Evolutionary conservation across 2,113 vertebrate species (phyloP).

Genomic region (Cichladusa arquata): DNA sequence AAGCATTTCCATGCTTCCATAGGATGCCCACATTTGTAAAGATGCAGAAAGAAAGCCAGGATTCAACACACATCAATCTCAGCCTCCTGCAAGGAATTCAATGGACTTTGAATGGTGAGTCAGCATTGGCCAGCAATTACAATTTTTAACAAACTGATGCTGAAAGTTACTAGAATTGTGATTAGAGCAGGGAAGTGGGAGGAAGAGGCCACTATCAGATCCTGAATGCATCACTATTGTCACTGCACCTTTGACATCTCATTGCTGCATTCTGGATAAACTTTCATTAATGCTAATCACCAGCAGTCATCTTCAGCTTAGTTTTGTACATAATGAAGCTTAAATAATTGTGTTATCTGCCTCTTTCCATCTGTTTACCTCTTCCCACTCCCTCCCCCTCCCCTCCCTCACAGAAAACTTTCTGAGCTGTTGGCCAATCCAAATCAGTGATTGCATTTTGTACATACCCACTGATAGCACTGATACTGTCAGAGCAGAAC

Average conservation of each 20-base stretch:
- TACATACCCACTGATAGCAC: fast-evolving
- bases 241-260: not conserved
- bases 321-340: not conserved
- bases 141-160: not conserved
- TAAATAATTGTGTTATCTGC: not conserved
- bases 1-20: not conserved
- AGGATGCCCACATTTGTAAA: not conserved
- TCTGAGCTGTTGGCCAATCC: not conserved
- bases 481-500: not conserved
- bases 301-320: not conserved
- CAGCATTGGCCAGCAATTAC: fast-evolving
- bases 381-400: not conserved
- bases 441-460: not conserved
- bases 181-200: not conserved
- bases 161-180: not conserved
- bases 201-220: not conserved
- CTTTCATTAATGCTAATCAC: not conserved
- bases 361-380: not conserved
- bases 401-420: not conserved
- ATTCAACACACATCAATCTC: not conserved
- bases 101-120: not conserved
- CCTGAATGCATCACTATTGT: not conserved
- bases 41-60: not conserved
- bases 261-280: not conserved
- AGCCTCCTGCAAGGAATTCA: not conserved